Evolutionary conservation across 2,113 vertebrate genomes (phyloP), one percentile per base, ranked within the genome.

Genomic region (Mus spicilegus): DNA sequence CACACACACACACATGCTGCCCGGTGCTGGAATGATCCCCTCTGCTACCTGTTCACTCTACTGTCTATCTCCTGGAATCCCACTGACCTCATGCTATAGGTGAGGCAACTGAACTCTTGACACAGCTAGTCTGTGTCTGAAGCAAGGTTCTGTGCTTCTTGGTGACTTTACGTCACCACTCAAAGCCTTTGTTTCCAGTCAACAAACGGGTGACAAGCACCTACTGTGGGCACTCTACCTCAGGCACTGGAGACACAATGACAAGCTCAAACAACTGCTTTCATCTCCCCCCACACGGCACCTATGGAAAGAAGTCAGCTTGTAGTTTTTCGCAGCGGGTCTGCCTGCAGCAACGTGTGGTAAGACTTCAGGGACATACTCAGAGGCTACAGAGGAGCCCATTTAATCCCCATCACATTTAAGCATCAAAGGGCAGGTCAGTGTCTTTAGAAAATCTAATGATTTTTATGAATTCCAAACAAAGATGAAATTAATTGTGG

Each of bases 401-500:
- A 76, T 72, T 22, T 95, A 76, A 97, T 92, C 91, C 95, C 92
- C 88, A 49, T 63, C 91, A 94, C 90, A 96, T 81, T 73, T 87
- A 93, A 91, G 75, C 61, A 82, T 73, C 54, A 78, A 92, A 94
- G 58, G 75, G 95, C 78, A 92, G 89, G 96, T 95, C 95, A 82
- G 87, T 81, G 77, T 91, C 67, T 58, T 88, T 77, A 77, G 88
- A 95, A 97, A 96, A 96, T 94, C 96, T 91, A 96, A 97, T 97
- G 91, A 95, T 95, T 97, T 97, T 96, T 77, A 58, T 88, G 90
- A 96, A 91, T 97, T 96, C 77, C 89, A 95, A 96, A 96, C 93
- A 96, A 97, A 97, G 82, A 95, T 33, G 39, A 96, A 94, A 95
- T 96, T 95, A 97, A 94, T 80, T 94, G 93, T 91, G 78, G 96